A percentile compares a stretch with the other conserved stretches of the same genome.
Conservation (phyloP, 2,888 invertebrate species). For the Dromius quadrimaculatus region DNA sequence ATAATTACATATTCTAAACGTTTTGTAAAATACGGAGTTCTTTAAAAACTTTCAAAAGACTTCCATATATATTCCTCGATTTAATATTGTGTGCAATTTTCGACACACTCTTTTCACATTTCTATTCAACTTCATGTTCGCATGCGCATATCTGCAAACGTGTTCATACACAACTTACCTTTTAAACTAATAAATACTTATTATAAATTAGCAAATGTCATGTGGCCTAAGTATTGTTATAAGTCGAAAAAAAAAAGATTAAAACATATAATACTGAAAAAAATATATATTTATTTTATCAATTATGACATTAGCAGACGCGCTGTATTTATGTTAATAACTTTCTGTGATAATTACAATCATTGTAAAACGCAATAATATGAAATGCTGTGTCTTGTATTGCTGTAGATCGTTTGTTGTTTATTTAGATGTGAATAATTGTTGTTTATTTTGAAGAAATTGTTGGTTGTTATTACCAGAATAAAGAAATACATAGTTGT, state of each 20-base stretch:
- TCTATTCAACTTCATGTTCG: slow-evolving; percentile 21
- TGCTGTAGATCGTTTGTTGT: slow-evolving; percentile 65
- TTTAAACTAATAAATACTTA: slow-evolving; percentile 6
- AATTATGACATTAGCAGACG: slow-evolving; percentile 41
- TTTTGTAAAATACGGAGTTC: slow-evolving; percentile 18
- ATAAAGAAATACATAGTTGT: slow-evolving; percentile 35
- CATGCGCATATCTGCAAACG: slow-evolving; percentile 32
- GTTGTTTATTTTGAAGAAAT: slow-evolving; percentile 49
- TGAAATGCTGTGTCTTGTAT: slow-evolving; percentile 67
- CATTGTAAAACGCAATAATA: slow-evolving; percentile 67
- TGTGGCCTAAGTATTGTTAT: slow-evolving; percentile 38
- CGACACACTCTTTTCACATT: slow-evolving; percentile 2
- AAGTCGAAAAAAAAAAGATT: slow-evolving; percentile 36
- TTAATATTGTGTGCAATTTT: background rate
- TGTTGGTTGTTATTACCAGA: slow-evolving; percentile 44
- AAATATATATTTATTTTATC: slow-evolving; percentile 44
- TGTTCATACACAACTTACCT: slow-evolving; percentile 20
- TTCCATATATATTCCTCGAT: slow-evolving; percentile 13
- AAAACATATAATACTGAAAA: slow-evolving; percentile 28
- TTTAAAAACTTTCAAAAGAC: slow-evolving; percentile 5
- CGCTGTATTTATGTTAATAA: slow-evolving; percentile 61
- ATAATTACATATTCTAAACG: too few species aligned
- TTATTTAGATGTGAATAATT: slow-evolving; percentile 54
- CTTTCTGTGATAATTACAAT: slow-evolving; percentile 68
- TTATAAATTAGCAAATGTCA: slow-evolving; percentile 32